These are phyloP conservation scores for Lates calcarifer DNA, from an alignment of 2,113 vertebrate species.

Conservation along the genomic window DNA sequence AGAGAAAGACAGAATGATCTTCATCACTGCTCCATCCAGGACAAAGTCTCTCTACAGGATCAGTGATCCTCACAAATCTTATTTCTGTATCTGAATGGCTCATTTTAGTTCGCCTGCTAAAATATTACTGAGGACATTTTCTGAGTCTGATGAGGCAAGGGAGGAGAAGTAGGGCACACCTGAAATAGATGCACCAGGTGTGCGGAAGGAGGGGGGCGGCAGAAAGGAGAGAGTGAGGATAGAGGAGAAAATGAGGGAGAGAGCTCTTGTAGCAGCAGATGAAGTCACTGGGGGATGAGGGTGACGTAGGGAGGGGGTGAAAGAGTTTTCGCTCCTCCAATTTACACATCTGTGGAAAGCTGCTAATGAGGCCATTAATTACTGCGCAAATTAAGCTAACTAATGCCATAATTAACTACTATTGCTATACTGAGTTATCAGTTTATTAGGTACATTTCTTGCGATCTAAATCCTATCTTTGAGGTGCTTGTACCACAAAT, in stretches of 20 bases:
- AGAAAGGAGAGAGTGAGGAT: constrained; percentile 10
- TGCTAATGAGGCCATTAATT: constrained; percentile 32
- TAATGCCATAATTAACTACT: constrained; percentile 16
- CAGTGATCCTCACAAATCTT: neutral
- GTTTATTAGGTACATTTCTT: neutral
- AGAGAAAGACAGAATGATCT: neutral
- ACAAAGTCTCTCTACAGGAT: neutral
- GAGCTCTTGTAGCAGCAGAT: constrained; percentile 31
- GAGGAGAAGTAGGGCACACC: constrained; percentile 73
- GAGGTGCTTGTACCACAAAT: neutral
- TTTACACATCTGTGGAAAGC: constrained; percentile 8
- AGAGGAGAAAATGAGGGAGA: constrained; percentile 1
- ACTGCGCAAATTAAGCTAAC: constrained; percentile 14
- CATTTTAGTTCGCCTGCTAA: constrained; percentile 10
- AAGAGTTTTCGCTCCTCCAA: neutral
- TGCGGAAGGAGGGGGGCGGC: constrained; percentile 19
- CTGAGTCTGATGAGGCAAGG: constrained; percentile 15
- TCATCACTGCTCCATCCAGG: neutral
- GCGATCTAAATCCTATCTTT: neutral
- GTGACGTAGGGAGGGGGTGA: neutral
- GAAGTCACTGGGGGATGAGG: neutral
- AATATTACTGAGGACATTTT: constrained; percentile 37
- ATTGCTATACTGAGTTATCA: neutral
- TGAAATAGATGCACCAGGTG: constrained; percentile 80
- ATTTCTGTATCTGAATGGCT: neutral